Percentiles rank a stretch among this genome's conserved stretches.
These are phyloP conservation scores for Urocynchramus pylzowi DNA, from an alignment of 2,113 vertebrate genomes.

Conservation along the genomic window DNA sequence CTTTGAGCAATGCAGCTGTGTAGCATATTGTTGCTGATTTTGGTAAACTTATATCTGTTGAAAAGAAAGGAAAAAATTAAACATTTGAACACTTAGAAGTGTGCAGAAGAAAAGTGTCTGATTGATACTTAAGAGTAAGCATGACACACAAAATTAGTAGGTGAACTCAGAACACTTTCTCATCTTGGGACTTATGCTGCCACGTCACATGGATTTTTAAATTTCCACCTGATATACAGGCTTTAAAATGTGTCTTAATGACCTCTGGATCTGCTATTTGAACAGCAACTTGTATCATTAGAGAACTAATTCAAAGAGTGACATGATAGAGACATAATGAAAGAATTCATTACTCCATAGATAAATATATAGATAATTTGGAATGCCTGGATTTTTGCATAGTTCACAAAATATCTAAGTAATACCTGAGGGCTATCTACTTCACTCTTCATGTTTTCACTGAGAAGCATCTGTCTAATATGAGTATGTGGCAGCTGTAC, in stretches of 20 bases:
- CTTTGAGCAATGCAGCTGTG: slow-evolving; percentile 97
- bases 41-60: slow-evolving; percentile 97
- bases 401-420: background rate
- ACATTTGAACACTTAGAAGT: background rate
- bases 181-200: background rate
- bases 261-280: background rate
- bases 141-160: background rate
- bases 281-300: background rate
- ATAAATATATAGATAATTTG: background rate
- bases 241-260: background rate
- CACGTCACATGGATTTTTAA: background rate
- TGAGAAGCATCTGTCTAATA: background rate
- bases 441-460: background rate
- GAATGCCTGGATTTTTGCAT: background rate
- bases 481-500: background rate
- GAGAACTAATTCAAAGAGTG: background rate
- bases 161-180: background rate
- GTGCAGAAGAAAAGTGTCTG: background rate
- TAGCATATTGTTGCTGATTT: slow-evolving; percentile 99
- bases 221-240: background rate
- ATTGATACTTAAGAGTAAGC: background rate
- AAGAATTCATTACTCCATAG: background rate
- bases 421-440: background rate
- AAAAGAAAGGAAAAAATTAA: slow-evolving; percentile 63
- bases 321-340: background rate